These are phyloP conservation scores for Lerista edwardsae DNA, from an alignment of 2,797 vertebrate genomes.

Conservation along the genomic window DNA sequence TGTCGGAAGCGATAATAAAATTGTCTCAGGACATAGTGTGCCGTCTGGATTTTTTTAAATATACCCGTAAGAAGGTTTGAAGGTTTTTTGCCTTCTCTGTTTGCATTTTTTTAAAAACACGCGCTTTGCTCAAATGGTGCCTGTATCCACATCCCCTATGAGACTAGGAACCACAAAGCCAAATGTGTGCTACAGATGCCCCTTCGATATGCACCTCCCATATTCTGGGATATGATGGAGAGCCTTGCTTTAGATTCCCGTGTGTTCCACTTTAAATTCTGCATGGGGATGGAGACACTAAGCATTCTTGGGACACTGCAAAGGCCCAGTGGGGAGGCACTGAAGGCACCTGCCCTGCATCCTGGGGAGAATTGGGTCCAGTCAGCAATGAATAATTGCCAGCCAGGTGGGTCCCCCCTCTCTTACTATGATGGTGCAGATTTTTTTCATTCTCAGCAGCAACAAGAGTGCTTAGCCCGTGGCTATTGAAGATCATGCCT, in stretches of 20 bases:
- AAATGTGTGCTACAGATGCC: neutral
- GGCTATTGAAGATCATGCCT: too few relatives aligned
- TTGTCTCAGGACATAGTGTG: slow-evolving; percentile 53
- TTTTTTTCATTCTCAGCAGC: too few relatives aligned
- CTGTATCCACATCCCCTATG: neutral
- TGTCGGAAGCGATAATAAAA: slow-evolving; percentile 60
- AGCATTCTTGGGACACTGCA: too few relatives aligned
- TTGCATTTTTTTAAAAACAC: slow-evolving; percentile 54
- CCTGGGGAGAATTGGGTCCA: too few relatives aligned
- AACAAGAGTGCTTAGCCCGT: too few relatives aligned
- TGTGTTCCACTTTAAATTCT: too few relatives aligned
- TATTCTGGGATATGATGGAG: neutral
- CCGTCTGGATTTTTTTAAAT: slow-evolving; percentile 8
- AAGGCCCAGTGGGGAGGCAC: too few relatives aligned
- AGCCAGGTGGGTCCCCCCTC: too few relatives aligned
- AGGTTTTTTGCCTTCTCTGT: slow-evolving; percentile 33
- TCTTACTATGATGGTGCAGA: too few relatives aligned
- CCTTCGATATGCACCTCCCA: neutral
- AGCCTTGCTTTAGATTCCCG: neutral
- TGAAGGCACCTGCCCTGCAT: too few relatives aligned
- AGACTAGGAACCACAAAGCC: neutral
- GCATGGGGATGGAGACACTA: too few relatives aligned
- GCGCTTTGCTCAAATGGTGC: neutral
- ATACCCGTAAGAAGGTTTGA: slow-evolving; percentile 54
- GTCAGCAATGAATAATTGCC: too few relatives aligned